A percentile compares a stretch with the other conserved stretches of the same genome.
phyloP scores from a whole-genome alignment of 2,113 vertebrate genomes.

The Apaloderma vittatum region DNA sequence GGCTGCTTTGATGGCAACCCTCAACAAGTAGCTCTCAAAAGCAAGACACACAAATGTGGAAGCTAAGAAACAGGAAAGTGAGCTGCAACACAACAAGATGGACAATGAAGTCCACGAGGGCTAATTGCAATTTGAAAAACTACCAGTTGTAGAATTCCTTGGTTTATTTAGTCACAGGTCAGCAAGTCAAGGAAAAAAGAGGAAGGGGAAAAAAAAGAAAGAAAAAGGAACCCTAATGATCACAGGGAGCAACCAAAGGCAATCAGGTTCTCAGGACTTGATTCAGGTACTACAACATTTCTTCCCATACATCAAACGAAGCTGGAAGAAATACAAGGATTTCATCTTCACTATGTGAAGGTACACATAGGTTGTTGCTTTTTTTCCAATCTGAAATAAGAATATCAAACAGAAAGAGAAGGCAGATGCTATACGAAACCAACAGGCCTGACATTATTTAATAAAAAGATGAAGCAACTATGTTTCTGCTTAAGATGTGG shows the following conservation, averaged over 20 bases:
- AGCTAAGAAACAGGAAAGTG: not conserved
- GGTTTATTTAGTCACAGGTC: not conserved
- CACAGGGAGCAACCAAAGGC: not conserved
- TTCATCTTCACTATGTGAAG: not conserved
- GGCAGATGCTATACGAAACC: not conserved
- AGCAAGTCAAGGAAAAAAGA: not conserved
- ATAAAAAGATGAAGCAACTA: not conserved
- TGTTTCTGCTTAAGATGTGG: not conserved
- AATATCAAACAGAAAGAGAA: not conserved
- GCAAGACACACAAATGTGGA: not conserved
- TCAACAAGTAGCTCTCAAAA: not conserved
- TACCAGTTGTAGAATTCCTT: not conserved
- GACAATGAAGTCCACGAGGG: not conserved
- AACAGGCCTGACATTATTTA: not conserved
- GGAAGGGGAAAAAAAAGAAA: no score
- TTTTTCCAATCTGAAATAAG: not conserved
- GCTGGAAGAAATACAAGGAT: not conserved
- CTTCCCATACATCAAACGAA: not conserved
- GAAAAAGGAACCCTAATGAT: not conserved
- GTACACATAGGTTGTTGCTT: not conserved
- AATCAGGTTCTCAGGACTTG: not conserved
- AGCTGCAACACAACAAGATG: not conserved
- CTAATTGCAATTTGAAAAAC: not conserved
- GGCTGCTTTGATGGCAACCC: not conserved
- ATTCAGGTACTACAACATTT: not conserved